Percentiles rank a stretch among this genome's conserved stretches.
Conservation (phyloP, 2,888 invertebrate genomes). For the Drosophila anomalata region DNA sequence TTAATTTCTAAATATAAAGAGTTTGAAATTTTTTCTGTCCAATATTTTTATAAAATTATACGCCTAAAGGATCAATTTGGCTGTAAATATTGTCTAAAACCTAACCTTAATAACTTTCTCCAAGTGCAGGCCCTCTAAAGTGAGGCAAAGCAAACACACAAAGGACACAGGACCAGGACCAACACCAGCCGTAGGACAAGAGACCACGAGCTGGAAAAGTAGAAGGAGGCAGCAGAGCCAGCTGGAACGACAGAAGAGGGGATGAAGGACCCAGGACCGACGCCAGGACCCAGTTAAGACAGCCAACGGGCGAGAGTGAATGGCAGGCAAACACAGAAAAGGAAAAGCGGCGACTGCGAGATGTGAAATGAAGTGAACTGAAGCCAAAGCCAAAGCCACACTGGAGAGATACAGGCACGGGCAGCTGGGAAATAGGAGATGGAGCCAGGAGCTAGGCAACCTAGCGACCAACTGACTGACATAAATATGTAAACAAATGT, state of each 20-base stretch:
- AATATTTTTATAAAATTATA: too few relatives aligned
- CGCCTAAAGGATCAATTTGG: too few relatives aligned
- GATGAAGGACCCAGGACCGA: not conserved
- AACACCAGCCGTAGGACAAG: conserved; percentile 30
- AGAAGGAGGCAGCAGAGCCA: not conserved
- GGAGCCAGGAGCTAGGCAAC: conserved; percentile 36
- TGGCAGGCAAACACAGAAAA: conserved; percentile 61
- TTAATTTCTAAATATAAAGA: too few relatives aligned
- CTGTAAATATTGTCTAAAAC: too few relatives aligned
- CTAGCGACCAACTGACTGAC: conserved; percentile 71
- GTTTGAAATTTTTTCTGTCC: too few relatives aligned
- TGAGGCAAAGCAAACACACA: conserved; percentile 35
- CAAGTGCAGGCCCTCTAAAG: conserved; percentile 29
- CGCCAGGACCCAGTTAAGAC: conserved; percentile 22
- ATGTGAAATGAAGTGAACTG: conserved; percentile 51
- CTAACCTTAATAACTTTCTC: not conserved
- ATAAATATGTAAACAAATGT: conserved; percentile 80
- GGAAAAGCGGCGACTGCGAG: conserved; percentile 39
- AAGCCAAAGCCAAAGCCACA: conserved; percentile 50
- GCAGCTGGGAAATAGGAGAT: conserved; percentile 10
- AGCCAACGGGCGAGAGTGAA: conserved; percentile 57
- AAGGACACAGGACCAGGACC: conserved; percentile 43
- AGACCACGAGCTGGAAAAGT: conserved; percentile 4
- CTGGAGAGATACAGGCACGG: conserved; percentile 4
- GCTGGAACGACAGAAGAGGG: not conserved